Conservation (phyloP, 2,888 invertebrate genomes). For the Andrena minutula region DNA sequence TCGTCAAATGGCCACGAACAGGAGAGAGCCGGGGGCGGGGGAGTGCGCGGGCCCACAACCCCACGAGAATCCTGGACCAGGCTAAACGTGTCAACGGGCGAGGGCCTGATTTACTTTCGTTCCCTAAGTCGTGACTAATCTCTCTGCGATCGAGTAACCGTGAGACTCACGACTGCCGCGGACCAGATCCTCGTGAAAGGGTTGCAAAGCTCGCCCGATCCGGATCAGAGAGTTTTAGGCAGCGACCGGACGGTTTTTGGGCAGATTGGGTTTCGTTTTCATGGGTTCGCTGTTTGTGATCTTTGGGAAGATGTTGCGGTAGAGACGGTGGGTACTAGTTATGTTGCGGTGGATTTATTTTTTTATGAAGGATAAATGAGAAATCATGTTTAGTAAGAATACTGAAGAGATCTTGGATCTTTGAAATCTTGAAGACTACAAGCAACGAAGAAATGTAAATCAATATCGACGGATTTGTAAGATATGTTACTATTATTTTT, state of each 20-base stretch:
- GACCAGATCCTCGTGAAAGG: conserved; percentile 43
- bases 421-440: no score
- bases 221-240: conserved; percentile 34
- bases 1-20: conserved; percentile 38
- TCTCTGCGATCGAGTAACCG: conserved; percentile 70
- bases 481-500: no score
- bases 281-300: no score
- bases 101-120: conserved; percentile 77
- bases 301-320: no score
- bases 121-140: conserved; percentile 74
- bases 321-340: neutral
- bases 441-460: no score
- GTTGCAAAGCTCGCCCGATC: conserved; percentile 33
- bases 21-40: neutral
- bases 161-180: conserved; percentile 65
- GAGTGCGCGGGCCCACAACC: conserved; percentile 2
- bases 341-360: neutral
- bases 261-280: neutral
- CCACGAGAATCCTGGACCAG: conserved; percentile 52
- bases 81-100: conserved; percentile 75
- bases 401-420: no score
- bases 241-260: neutral
- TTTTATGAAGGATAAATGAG: no score
- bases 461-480: no score
- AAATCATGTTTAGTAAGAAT: no score